These are phyloP conservation scores for Galendromus occidentalis DNA, from an alignment of 1,140 invertebrate species.

Conservation along the genomic window DNA sequence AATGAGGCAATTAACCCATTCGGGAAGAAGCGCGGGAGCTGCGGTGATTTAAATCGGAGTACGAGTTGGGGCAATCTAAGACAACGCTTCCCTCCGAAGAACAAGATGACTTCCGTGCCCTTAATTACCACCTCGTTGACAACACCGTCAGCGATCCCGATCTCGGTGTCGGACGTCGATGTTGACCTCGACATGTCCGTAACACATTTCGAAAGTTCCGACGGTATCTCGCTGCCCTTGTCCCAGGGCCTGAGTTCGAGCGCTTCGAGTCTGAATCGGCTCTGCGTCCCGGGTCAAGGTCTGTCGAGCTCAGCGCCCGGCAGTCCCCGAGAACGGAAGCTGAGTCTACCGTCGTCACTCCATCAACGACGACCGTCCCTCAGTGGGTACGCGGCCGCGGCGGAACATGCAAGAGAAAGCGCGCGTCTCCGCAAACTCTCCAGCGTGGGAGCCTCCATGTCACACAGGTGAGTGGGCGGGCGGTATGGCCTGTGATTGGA, in stretches of 20 bases:
- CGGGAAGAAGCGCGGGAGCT: no score
- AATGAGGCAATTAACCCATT: no score
- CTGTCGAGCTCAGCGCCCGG: not conserved
- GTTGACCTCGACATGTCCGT: not conserved
- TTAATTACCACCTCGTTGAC: not conserved
- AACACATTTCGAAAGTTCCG: not conserved
- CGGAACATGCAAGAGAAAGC: not conserved
- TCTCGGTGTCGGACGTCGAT: conserved; percentile 5
- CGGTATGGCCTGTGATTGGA: no score
- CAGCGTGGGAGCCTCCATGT: conserved; percentile 7
- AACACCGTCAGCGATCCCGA: not conserved
- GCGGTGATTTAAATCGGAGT: no score
- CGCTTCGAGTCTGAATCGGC: not conserved
- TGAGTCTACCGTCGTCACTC: not conserved
- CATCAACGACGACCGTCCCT: conserved; percentile 7
- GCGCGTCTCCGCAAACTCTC: conserved; percentile 2
- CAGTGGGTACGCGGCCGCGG: not conserved
- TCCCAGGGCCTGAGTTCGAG: not conserved
- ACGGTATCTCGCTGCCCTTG: not conserved
- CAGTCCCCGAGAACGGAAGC: not conserved
- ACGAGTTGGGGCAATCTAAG: no score
- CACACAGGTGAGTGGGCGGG: not conserved
- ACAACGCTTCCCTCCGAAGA: no score
- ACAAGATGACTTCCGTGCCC: not conserved
- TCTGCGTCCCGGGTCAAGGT: conserved; percentile 1